A percentile compares a stretch with the other conserved stretches of the same genome.
phyloP scores from a whole-genome alignment of 2,888 invertebrate genomes.

The Cheilosia variabilis region DNA sequence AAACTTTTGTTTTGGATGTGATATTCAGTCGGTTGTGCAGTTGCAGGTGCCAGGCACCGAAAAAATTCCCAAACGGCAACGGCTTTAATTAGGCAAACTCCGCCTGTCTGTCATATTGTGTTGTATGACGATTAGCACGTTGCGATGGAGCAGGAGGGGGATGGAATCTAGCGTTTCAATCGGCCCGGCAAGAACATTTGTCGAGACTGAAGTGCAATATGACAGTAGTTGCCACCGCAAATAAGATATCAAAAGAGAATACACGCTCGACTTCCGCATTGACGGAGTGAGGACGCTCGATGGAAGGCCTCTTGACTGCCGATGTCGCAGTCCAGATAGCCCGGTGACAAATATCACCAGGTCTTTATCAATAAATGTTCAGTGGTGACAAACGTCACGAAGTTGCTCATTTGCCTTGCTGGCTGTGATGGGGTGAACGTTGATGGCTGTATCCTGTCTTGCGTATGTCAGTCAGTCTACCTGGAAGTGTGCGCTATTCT shows the following conservation, averaged over 20 bases:
- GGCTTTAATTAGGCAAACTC: conserved; percentile 65
- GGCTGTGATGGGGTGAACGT: not conserved
- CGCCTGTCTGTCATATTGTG: conserved; percentile 35
- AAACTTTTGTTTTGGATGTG: conserved; percentile 59
- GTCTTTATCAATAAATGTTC: conserved; percentile 70
- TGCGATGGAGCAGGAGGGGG: conserved; percentile 16
- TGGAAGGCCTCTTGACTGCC: conserved; percentile 16
- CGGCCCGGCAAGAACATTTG: conserved; percentile 54
- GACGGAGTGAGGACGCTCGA: conserved; percentile 6
- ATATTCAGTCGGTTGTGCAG: conserved; percentile 38
- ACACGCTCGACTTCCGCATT: conserved; percentile 60
- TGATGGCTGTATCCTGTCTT: conserved; percentile 60
- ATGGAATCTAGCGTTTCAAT: conserved; percentile 58
- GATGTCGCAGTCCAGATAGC: conserved; percentile 68
- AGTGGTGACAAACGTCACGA: conserved; percentile 65
- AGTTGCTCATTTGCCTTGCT: conserved; percentile 57
- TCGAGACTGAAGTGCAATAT: conserved; percentile 57
- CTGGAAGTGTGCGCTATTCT: conserved; percentile 27
- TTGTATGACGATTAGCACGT: conserved; percentile 50
- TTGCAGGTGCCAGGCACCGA: conserved; percentile 68
- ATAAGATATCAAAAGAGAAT: conserved; percentile 61
- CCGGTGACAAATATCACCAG: conserved; percentile 65
- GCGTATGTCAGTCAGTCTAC: conserved; percentile 46
- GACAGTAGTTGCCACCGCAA: conserved; percentile 42
- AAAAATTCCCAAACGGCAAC: conserved; percentile 21